phyloP scores from a whole-genome alignment of 1,140 invertebrate species.

The Lordiphosa stackelbergi region DNA sequence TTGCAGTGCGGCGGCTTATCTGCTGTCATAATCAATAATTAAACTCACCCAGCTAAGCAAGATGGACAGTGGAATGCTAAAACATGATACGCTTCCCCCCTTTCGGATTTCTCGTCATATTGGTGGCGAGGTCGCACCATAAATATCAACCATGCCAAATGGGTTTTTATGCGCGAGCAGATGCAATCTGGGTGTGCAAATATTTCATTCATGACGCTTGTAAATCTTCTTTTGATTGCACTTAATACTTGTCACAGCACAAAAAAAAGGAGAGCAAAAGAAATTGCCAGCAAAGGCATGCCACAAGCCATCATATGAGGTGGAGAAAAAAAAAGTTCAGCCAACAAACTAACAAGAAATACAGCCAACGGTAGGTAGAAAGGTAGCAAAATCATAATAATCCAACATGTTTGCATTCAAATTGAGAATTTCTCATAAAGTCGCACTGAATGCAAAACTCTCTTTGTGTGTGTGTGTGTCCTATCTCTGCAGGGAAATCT shows the following conservation, averaged over 20 bases:
- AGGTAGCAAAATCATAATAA: constrained; percentile 67
- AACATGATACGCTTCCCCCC: background rate
- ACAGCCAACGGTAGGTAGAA: constrained; percentile 52
- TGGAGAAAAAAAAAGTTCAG: constrained; percentile 12
- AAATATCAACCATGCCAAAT: constrained; percentile 62
- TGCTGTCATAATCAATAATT: constrained; percentile 68
- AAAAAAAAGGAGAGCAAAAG: constrained; percentile 16
- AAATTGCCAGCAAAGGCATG: constrained; percentile 38
- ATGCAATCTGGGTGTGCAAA: constrained; percentile 55
- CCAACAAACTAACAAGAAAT: constrained; percentile 45
- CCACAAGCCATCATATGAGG: constrained; percentile 27
- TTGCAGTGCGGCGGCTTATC: background rate
- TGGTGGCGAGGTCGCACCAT: constrained; percentile 26
- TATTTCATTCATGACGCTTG: constrained; percentile 75
- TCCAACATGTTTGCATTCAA: constrained; percentile 74
- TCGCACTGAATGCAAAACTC: background rate
- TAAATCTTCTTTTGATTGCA: constrained; percentile 76
- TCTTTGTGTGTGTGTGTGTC: constrained; percentile 1
- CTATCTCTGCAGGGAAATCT: constrained; percentile 62
- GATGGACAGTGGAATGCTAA: constrained; percentile 32
- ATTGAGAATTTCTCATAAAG: constrained; percentile 64
- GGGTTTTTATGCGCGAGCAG: constrained; percentile 54
- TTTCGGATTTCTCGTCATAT: background rate
- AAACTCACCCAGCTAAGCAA: constrained; percentile 59
- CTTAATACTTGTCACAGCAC: constrained; percentile 71